phyloP scores from a whole-genome alignment of 1,140 invertebrate species.

The Triops longicaudatus region DNA sequence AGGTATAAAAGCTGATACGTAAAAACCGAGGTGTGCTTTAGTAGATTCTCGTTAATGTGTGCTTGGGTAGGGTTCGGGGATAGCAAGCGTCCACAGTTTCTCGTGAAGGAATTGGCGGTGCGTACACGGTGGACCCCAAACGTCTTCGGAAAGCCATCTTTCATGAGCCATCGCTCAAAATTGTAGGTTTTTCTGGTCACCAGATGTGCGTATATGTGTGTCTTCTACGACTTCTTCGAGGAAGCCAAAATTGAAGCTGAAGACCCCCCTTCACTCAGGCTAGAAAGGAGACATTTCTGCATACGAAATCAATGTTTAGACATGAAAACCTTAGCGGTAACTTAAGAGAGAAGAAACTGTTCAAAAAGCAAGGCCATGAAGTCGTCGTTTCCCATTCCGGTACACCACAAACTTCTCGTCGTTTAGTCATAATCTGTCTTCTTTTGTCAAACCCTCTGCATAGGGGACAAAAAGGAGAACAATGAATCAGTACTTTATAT shows the following conservation, averaged over 20 bases:
- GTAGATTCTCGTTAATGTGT: no score
- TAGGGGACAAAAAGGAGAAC: not conserved
- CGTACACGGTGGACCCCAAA: not conserved
- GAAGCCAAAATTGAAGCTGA: not conserved
- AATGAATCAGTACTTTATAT: not conserved
- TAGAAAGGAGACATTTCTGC: not conserved
- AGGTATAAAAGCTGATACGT: not conserved
- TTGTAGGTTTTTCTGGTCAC: constrained; percentile 1
- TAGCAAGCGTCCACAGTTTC: not conserved
- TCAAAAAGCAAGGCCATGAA: no score
- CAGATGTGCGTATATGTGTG: not conserved
- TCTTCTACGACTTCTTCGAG: not conserved
- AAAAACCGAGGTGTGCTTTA: not conserved
- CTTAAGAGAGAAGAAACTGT: not conserved
- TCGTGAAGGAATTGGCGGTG: not conserved
- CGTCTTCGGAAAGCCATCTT: not conserved
- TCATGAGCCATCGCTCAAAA: constrained; percentile 10
- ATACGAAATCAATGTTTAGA: constrained; percentile 1
- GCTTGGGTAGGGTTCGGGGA: no score
- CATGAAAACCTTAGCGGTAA: not conserved
- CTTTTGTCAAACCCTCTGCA: not conserved
- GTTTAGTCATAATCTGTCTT: constrained; percentile 14
- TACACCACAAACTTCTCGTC: no score
- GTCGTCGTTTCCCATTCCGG: no score
- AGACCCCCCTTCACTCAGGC: not conserved